phyloP scores from a whole-genome alignment of 2,888 invertebrate genomes.

The Tiliacea citrago region DNA sequence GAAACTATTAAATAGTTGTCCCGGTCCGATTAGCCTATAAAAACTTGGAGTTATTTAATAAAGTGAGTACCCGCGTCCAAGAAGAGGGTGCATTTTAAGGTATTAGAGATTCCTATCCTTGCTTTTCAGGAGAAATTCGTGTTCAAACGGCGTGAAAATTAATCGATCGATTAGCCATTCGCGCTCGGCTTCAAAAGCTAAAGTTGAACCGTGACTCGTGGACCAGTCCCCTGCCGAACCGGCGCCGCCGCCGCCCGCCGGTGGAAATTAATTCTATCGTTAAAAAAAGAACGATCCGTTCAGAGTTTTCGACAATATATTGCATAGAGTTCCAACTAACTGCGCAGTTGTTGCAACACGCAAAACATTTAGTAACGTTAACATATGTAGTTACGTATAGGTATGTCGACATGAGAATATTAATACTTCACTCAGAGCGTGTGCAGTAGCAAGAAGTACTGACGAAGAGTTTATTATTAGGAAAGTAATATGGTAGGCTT shows the following conservation, averaged over 20 bases:
- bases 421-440: constrained; percentile 70
- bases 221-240: constrained; percentile 79
- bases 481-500: constrained; percentile 24
- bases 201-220: constrained; percentile 86
- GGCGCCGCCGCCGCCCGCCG: constrained; percentile 56
- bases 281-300: constrained; percentile 77
- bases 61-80: constrained; percentile 23
- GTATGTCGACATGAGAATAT: constrained; percentile 69
- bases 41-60: constrained; percentile 44
- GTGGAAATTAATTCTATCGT: constrained; percentile 84
- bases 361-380: constrained; percentile 65
- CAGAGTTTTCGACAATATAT: constrained; percentile 80
- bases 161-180: constrained; percentile 89
- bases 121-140: constrained; percentile 79
- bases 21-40: constrained; percentile 42
- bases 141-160: constrained; percentile 87
- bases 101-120: constrained; percentile 73
- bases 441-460: constrained; percentile 30
- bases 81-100: constrained; percentile 44
- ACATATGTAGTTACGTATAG: constrained; percentile 6
- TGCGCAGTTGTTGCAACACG: constrained; percentile 71
- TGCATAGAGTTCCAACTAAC: constrained; percentile 73
- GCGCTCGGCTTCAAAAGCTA: constrained; percentile 82
- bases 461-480: constrained; percentile 19
- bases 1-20: constrained; percentile 59